Base-by-base conservation (phyloP, 1,140 invertebrate genomes). In the Kradibia gibbosae region DNA sequence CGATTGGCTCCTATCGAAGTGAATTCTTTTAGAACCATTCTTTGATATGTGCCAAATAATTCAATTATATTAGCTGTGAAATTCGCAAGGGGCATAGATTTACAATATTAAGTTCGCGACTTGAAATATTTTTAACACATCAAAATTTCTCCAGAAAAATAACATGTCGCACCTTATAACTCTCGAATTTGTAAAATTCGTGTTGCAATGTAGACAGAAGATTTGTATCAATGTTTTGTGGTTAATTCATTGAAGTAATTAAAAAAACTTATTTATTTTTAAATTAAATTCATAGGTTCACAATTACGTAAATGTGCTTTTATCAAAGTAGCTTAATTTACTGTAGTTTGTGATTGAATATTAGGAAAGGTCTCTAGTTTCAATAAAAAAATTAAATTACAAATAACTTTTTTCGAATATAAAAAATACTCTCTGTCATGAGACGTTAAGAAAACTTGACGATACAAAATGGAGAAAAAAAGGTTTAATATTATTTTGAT, bases 1-100 rank as follows among this genome's bases (percentile, higher is more conserved):
- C 80, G 53, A 77, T 82, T 77, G 71, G 65, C 62, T 65, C 53
- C 75, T 78, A 75, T 78, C 80, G 65, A 78, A 82, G 67, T 36
- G 50, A 72, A 82, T 78, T 65, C 34, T 60, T 81, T 50, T 36
- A 50, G 31, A 22, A 17, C 53, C 53, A 74, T 74, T 80, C 57
- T 74, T 74, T 34, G n/a, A n/a, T 45, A 57, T 28, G 42, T 45
- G 48, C 50, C 42, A 8, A 70, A 81, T 73, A 76, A 78, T 74
- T 82, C 80, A 77, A 78, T 82, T 78, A 78, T 60, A 76, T 25
- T 10, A 17, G 62, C n/a, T n/a, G n/a, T n/a, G n/a, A n/a, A n/a
- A n/a, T n/a, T 62, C 7, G 67, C n/a, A 55, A 22, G 5, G 28
- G 57, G 25, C 17, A 36, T 0, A 65, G 39, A 20, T 83, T 75